A percentile compares a stretch with the other conserved stretches of the same genome.
Evolutionary conservation across 64 coral and sea anemone species (phyloP).

Genomic region (Orbicella faveolata): DNA sequence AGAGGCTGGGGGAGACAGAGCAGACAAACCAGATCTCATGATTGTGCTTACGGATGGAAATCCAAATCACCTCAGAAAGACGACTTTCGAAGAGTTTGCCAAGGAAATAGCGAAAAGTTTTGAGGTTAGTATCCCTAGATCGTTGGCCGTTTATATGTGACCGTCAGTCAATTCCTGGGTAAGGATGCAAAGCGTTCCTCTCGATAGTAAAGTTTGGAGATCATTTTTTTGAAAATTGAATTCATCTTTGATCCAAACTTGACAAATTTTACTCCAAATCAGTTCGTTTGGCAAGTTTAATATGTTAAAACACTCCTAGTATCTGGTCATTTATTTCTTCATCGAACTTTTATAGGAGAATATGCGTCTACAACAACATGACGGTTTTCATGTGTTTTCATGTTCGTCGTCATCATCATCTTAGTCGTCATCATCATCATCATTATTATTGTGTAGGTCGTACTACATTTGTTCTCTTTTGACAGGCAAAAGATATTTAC

Average conservation of each 20-base stretch:
- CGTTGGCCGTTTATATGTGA: background rate
- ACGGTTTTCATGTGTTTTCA: too few species aligned
- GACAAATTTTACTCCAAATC: too few species aligned
- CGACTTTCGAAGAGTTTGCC: background rate
- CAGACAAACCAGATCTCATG: background rate
- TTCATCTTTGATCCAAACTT: too few species aligned
- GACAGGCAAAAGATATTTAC: background rate
- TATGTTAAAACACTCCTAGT: too few species aligned
- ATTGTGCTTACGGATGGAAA: slow-evolving; percentile 19
- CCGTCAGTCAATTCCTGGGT: background rate
- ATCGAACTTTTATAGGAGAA: too few species aligned
- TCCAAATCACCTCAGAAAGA: background rate
- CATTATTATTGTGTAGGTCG: too few species aligned
- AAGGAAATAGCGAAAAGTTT: background rate
- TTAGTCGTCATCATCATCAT: background rate
- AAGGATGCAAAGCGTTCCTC: background rate
- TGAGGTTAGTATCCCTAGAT: background rate
- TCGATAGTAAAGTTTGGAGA: background rate
- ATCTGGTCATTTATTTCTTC: too few species aligned
- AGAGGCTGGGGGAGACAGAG: slow-evolving; percentile 1
- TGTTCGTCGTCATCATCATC: background rate
- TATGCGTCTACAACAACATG: too few species aligned
- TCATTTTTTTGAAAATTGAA: too few species aligned
- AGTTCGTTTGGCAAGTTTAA: too few species aligned
- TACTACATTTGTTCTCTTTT: background rate